Percentiles rank a stretch among this genome's conserved stretches.
phyloP scores from a whole-genome alignment of 2,888 invertebrate species.

The Leptogaster cylindrica region DNA sequence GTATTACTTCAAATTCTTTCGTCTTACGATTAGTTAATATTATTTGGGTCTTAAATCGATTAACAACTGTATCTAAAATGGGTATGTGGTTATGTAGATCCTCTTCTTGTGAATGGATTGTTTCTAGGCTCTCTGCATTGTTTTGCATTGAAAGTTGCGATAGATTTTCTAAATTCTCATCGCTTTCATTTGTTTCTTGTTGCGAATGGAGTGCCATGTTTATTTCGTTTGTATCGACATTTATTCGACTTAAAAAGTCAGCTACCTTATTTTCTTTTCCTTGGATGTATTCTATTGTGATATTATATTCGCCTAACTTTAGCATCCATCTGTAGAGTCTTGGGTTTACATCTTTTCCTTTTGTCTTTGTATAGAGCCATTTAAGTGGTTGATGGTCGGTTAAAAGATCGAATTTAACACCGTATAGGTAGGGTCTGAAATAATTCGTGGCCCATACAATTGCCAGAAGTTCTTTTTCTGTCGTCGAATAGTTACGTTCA shows the following conservation, averaged over 20 bases:
- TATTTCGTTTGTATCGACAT: conserved; percentile 41
- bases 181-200: not conserved
- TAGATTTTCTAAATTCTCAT: not conserved
- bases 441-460: too few species aligned
- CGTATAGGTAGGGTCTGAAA: too few species aligned
- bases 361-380: not conserved
- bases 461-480: conserved; percentile 2
- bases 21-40: not conserved
- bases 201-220: too few species aligned
- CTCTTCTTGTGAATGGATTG: conserved; percentile 16
- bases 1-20: not conserved
- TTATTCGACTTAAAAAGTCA: conserved; percentile 47
- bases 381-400: not conserved
- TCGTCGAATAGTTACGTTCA: not conserved
- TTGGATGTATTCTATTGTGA: conserved; percentile 45
- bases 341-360: conserved; percentile 1
- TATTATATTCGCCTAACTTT: too few species aligned
- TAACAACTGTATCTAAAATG: conserved; percentile 7
- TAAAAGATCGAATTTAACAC: not conserved
- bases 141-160: not conserved
- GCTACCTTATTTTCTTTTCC: conserved; percentile 48
- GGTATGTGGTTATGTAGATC: conserved; percentile 5
- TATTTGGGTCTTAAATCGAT: conserved; percentile 21
- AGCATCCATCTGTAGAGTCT: conserved; percentile 46
- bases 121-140: not conserved